Base-by-base conservation (phyloP, 2,797 vertebrate genomes). In the Danio aesculapii region DNA sequence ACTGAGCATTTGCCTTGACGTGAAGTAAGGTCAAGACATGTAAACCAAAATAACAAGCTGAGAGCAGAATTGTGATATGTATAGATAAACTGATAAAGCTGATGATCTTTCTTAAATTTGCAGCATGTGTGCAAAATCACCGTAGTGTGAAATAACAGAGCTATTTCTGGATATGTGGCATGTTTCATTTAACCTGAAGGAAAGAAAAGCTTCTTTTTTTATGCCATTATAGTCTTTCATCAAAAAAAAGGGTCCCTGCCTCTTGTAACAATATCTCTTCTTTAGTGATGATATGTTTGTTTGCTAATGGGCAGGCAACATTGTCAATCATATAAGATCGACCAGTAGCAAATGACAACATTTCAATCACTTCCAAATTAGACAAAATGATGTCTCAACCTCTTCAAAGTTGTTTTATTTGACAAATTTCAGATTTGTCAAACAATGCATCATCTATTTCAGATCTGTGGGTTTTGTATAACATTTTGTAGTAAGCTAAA, bases 1-100 rank as follows among this genome's bases (percentile, higher is more conserved):
- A 89, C 77, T 84, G 76, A 78, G 47, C 74, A 81, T 84, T 81
- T 46, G 71, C 57, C 72, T 43, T 58, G 10, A 8, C 7, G 53
- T 59, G 10, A 71, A 50, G 49, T 71, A 9, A 71, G 47, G 58
- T 73, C 47, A 71, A 63, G 19, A 6, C 19, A 62, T 50, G 19
- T 19, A 61, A 61, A 52, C 55, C 46, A 69, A 78, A 49, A 69
- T 70, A 67, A 77, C 62, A 19, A 6, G 1, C 64, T 16, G 6
- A 53, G 50, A 49, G n/a, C n/a, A 30, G 1, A 61, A 21, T 11
- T 17, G 17, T 6, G 3, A 30, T 30, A 6, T 46, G 41, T 9
- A 46, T 8, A 66, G 17, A 66, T 66, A 66, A 44, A 66, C 9
- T 6, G 11, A 52, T 14, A 16, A 58, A 72, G 12, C 5, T 0